Evolutionary conservation across 2,888 invertebrate genomes (phyloP), one percentile per base, ranked within the genome.

Genomic region (Myathropa florea): DNA sequence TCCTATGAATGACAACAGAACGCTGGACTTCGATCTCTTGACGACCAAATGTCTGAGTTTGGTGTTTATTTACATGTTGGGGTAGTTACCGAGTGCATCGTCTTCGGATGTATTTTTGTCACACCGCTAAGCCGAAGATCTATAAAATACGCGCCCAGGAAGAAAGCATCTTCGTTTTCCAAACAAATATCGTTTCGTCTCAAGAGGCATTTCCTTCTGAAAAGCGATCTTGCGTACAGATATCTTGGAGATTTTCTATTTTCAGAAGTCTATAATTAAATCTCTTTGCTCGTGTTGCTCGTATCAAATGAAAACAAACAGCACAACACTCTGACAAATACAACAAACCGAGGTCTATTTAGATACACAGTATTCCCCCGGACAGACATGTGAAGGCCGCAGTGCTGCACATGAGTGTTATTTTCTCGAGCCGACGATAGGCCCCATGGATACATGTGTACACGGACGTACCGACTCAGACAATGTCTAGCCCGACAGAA

Each of bases 211-310:
- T 46, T 46, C 46, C 46, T 18, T 6, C 7, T 18, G 18, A n/a
- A 46, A 46, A 18, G 46, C 7, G 46, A 46, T 46, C 18, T 18
- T 46, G 7, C 46, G 6, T 7, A 4, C 18, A 6, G n/a, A 46
- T 4, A 6, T 18, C 18, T 46, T 46, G 18, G 46, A 46, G 28
- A 53, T 67, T 26, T 53, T 67, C 53, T 67, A 67, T 67, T 67
- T 67, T 67, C 18, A 36, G 28, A 46, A 18, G 18, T 67, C 53
- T 67, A 53, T 53, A 67, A 53, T 67, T 67, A 28, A 28, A 26
- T 67, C 53, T 14, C 24, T 65, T n/a, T 46, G 46, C 46, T 46
- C 46, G 46, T 46, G 46, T 46, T 18, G n/a, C 18, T 46, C 46
- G 18, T 46, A 46, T 46, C 46, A 46, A 28, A 65, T 46, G 53